Evolutionary conservation across 2,113 vertebrate genomes (phyloP).

Genomic region (Bagarius yarrelli): DNA sequence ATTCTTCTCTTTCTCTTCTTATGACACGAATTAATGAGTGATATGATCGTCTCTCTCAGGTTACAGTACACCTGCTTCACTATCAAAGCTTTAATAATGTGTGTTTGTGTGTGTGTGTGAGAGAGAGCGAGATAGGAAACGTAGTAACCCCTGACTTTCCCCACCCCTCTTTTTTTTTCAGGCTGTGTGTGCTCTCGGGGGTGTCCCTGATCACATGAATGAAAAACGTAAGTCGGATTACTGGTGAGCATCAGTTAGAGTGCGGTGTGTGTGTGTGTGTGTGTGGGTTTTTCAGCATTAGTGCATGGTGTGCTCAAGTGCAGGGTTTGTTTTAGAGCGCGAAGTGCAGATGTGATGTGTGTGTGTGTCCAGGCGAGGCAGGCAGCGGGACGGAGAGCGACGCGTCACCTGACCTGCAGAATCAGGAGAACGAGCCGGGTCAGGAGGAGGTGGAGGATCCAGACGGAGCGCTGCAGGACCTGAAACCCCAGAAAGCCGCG

Average conservation of each 20-base stretch:
- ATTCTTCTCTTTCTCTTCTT: no score
- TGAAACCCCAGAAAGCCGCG: constrained; percentile 94
- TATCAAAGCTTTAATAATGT: neutral
- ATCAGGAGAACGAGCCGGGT: constrained; percentile 94
- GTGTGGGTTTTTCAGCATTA: constrained; percentile 45
- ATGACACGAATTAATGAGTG: no score
- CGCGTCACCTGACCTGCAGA: constrained; percentile 95
- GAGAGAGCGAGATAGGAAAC: neutral
- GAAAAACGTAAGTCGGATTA: constrained; percentile 86
- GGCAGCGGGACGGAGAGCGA: constrained; percentile 97
- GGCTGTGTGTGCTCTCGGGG: constrained; percentile 93
- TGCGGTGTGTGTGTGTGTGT: neutral
- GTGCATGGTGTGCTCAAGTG: neutral
- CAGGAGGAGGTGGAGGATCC: constrained; percentile 94
- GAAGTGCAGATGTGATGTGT: no score
- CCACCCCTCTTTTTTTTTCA: constrained; percentile 48
- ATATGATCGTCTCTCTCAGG: neutral
- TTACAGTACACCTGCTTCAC: neutral
- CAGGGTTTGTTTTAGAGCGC: no score
- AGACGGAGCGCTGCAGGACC: constrained; percentile 88
- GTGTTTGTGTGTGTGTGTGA: neutral
- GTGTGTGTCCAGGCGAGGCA: constrained; percentile 78
- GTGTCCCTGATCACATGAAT: constrained; percentile 95
- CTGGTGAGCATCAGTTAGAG: neutral
- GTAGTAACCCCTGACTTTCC: neutral